phyloP scores from a whole-genome alignment of 2,113 vertebrate species.

The Sander lucioperca region DNA sequence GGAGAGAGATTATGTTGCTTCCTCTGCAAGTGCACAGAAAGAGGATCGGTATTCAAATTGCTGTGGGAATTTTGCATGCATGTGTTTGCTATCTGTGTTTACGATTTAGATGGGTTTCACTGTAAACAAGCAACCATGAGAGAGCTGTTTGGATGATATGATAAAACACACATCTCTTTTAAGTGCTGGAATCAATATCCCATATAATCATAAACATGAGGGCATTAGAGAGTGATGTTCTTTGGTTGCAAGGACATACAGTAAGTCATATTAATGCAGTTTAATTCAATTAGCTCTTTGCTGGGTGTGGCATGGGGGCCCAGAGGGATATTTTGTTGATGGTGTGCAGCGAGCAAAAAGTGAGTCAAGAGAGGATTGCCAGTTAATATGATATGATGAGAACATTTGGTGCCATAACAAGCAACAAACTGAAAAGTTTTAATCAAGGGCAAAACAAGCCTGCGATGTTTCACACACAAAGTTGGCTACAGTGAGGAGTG shows the following conservation, averaged over 20 bases:
- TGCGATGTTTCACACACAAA: slow-evolving; percentile 46
- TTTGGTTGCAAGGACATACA: slow-evolving; percentile 58
- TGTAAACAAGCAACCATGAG: slow-evolving; percentile 76
- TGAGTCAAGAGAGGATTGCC: slow-evolving; percentile 46
- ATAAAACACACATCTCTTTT: slow-evolving; percentile 71
- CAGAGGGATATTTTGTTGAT: slow-evolving; percentile 74
- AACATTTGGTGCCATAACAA: slow-evolving; percentile 68
- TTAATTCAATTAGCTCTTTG: slow-evolving; percentile 71
- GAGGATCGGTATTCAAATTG: slow-evolving; percentile 63
- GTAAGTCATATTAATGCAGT: slow-evolving; percentile 73
- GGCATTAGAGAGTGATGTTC: slow-evolving; percentile 64
- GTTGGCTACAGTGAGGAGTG: slow-evolving; percentile 35
- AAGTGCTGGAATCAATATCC: slow-evolving; percentile 76
- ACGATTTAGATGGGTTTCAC: slow-evolving; percentile 47
- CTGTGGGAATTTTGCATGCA: slow-evolving; percentile 68
- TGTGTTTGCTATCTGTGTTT: slow-evolving; percentile 73
- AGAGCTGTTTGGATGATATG: slow-evolving; percentile 67
- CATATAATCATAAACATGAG: slow-evolving; percentile 74
- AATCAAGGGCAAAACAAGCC: slow-evolving; percentile 71
- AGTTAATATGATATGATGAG: slow-evolving; percentile 69
- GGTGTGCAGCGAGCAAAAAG: slow-evolving; percentile 47
- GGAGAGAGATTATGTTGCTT: slow-evolving; percentile 66
- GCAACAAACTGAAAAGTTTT: slow-evolving; percentile 77
- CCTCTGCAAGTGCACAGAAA: slow-evolving; percentile 28
- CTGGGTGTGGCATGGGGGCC: slow-evolving; percentile 58